phyloP scores from a whole-genome alignment of 2,113 vertebrate genomes.

The Sus scrofa region T2T-Sscrofa CM000813.6:158542501-158543000 shows the following conservation, averaged over 20 bases:
- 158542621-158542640: not conserved
- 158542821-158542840: not conserved
- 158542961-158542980: constrained; percentile 82
- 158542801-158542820: not conserved
- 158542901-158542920: constrained; percentile 54
- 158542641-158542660: not conserved
- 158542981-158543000: constrained; percentile 79
- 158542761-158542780: not conserved
- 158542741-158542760: not conserved
- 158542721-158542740: not conserved
- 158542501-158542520: not conserved
- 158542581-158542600: not conserved
- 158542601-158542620: not conserved
- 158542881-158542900: not conserved
- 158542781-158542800: not conserved
- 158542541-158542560: not conserved
- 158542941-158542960: constrained; percentile 75
- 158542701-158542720: not conserved
- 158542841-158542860: not conserved
- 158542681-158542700: not conserved
- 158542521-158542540: not conserved
- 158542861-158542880: constrained; percentile 66
- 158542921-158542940: constrained; percentile 15
- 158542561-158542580: not conserved
- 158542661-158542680: constrained; percentile 13